Conservation (phyloP, 2,888 invertebrate genomes). For the Drosophila incognita region DNA sequence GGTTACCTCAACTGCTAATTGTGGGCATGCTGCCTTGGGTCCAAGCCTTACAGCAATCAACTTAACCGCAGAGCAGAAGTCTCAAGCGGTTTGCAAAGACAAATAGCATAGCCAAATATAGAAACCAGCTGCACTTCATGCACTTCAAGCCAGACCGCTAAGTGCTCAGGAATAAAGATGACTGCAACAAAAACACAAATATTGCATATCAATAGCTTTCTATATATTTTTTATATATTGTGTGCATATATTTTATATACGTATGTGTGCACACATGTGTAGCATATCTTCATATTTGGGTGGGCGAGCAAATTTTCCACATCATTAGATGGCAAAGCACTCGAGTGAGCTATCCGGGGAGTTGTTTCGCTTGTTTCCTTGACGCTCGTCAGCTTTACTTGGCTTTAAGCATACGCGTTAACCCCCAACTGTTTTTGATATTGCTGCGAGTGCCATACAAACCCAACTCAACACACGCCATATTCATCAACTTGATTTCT, state of each 20-base stretch:
- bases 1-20: constrained; percentile 61
- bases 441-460: constrained; percentile 55
- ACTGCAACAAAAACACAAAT: constrained; percentile 57
- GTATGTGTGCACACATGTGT: not conserved
- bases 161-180: constrained; percentile 42
- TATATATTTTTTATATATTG: constrained; percentile 5
- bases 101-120: constrained; percentile 6
- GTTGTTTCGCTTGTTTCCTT: constrained; percentile 42
- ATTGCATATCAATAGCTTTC: constrained; percentile 70
- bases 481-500: constrained; percentile 75
- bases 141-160: constrained; percentile 38
- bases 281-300: constrained; percentile 23
- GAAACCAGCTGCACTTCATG: constrained; percentile 30
- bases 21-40: constrained; percentile 32
- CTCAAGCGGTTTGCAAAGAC: constrained; percentile 7
- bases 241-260: not conserved
- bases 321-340: constrained; percentile 75
- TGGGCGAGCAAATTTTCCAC: constrained; percentile 76
- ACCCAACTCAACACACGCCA: constrained; percentile 76
- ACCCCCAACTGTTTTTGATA: constrained; percentile 43
- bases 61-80: constrained; percentile 34
- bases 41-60: constrained; percentile 51
- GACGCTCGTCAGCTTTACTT: constrained; percentile 18
- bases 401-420: constrained; percentile 31
- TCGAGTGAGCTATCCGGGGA: constrained; percentile 69